Base-by-base conservation (phyloP, 1,140 invertebrate genomes). In the Scylla paramamosain region DNA sequence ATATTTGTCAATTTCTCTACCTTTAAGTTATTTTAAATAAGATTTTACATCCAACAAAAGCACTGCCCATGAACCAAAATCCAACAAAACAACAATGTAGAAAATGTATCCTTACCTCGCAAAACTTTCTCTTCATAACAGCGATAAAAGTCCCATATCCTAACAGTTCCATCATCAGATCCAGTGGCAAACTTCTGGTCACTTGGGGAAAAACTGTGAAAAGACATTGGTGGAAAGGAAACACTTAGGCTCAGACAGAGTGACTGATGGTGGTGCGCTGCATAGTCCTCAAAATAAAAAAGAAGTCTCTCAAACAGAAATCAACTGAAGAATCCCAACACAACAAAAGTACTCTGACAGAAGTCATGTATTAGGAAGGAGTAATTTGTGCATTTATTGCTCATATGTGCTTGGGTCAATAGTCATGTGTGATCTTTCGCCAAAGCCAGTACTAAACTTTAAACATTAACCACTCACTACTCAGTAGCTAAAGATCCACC, bases 141-240 rank as follows among this genome's bases (percentile, higher is more conserved):
- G 96, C 98, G 98, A 97, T 99, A 98, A 97, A 99, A 99, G 97
- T 99, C 99, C 99, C 99, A 99, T 96, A 99, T 99, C 96, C 99
- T 97, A 77, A 99, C 98, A 29, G 99, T 99, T 95, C 99, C 99
- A 97, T 99, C 99, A 97, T 99, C 99, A 89, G 99, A 99, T 97
- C 99, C 99, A 32, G 99, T 99, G 14, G 99, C 99, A 97, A 99
- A 99, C 97, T 99, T 99, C 96, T 98, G 98, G 98, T 99, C 99
- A 97, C 98, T 99, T 91, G 99, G 99, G 97, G 99, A 99, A 98
- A 99, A 99, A 98, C 99, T 99, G 97, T 97, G 97, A 96, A 97
- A 90, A 95, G 91, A 92, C 91, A 95, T 91, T 95, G 82, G 82
- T 95, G 89, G 94, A 91, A 91, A 91, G 29, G 77, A 59, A 29